phyloP scores from a whole-genome alignment of 1,140 invertebrate species.

The Tetramorium parvispinum region DNA sequence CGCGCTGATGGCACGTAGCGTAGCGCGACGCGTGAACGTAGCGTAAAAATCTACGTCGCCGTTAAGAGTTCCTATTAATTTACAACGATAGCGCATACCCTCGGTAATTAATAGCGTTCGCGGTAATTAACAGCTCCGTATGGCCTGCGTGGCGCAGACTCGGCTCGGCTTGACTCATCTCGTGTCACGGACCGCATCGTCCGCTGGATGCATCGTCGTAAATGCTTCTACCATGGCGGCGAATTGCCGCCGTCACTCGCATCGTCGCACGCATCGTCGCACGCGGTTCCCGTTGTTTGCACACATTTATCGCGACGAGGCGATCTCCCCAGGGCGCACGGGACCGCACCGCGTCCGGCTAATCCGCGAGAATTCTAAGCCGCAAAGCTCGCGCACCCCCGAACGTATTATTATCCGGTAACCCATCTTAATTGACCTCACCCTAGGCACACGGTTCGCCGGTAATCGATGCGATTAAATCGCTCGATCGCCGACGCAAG shows the following conservation, averaged over 20 bases:
- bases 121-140: constrained; percentile 65
- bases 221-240: background rate
- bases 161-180: constrained; percentile 11
- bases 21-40: constrained; percentile 23
- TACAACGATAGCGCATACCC: constrained; percentile 41
- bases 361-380: constrained; percentile 32
- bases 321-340: constrained; percentile 9
- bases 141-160: background rate
- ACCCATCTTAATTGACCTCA: constrained; percentile 75
- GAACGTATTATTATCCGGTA: constrained; percentile 73
- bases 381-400: constrained; percentile 46
- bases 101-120: constrained; percentile 57
- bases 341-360: background rate
- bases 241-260: constrained; percentile 17
- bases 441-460: constrained; percentile 62
- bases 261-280: background rate
- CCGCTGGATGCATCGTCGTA: constrained; percentile 10
- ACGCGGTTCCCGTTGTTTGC: constrained; percentile 43
- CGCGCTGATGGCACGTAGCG: background rate
- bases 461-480: constrained; percentile 78
- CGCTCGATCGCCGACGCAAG: constrained; percentile 66
- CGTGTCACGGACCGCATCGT: constrained; percentile 18
- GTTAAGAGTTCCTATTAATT: constrained; percentile 67
- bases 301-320: constrained; percentile 36
- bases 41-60: constrained; percentile 35